Base-by-base conservation (phyloP, 2,797 vertebrate species). In the Melanotaenia parkinsoni region DNA sequence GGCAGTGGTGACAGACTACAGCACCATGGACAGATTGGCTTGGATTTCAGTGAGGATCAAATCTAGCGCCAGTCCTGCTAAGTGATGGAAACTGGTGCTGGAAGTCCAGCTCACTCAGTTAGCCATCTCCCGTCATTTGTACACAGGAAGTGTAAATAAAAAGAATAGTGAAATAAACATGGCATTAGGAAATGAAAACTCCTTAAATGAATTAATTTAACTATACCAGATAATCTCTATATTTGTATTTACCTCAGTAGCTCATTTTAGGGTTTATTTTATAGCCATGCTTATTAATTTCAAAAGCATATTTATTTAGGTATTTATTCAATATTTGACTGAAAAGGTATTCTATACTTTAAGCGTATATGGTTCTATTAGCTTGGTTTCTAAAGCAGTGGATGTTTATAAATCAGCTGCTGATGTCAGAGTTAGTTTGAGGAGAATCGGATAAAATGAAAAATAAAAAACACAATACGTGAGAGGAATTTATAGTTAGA, bases 381-480 rank as follows among this genome's bases (percentile, higher is more conserved):
- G 58, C 54, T 82, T 76, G 64, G 58, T 86, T 87, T 85, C 30
- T 81, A 72, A 82, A 74, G 74, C 63, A 81, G 67, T 65, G 72
- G 67, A 18, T 43, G 14, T 78, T 83, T 86, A 72, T 70, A 33
- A 68, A 76, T 58, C 60, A 65, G 35, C 65, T 79, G 79, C 76
- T 84, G 88, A 90, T 87, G 83, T 87, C 83, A 84, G 67, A 74
- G 72, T 77, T 70, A 40, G 63, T 72, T 76, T 20, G 8, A 58
- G 5, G 47, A 47, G 10, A 65, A 73, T 70, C 72, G 58, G 67
- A 72, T 63, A 43, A 43, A 43, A 71, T 62, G 12, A 3, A 7
- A 40, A 67, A 35, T 14, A 54, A 67, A 57, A 53, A 75, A 58
- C 0, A 30, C 30, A 72, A 70, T 22, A 76, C 33, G 40, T 16